Evolutionary conservation across 2,797 vertebrate species (phyloP), one percentile per base, ranked within the genome.

Genomic region (Amphiprion clarkii): DNA sequence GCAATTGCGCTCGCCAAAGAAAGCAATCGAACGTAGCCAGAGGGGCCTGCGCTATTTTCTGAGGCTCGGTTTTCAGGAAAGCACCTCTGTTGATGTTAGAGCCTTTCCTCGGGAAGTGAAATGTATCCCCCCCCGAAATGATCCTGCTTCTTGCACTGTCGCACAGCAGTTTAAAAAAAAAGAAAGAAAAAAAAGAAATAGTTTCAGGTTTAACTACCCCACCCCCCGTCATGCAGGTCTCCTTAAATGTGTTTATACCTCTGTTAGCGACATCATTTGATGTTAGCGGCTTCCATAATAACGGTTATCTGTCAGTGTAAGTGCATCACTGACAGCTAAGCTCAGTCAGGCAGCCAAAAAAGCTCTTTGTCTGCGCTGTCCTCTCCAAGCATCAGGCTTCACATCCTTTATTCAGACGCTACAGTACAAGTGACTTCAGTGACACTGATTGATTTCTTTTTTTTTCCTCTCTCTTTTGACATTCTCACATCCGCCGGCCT

Each of bases 271-370:
- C 75, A 63, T 80, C 78, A 44, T 67, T 79, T 69, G 67, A 55
- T 48, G 64, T 60, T 76, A 61, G 60, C 71, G 40, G 70, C 82
- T 52, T 77, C 74, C 29, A 46, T 82, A 72, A 78, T 77, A 70
- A 60, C 7, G 23, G 27, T 61, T 76, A 76, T 88, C 72, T 77
- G 78, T 88, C 84, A 82, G 85, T 14, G 63, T 62, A 51, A 88
- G 84, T 82, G 78, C 60, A 49, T 74, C 7, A 49, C 65, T 82
- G 83, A 89, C 80, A 78, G 86, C 77, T 63, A 3, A 56, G 84
- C 75, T 64, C 62, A 57, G 11, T 7, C 51, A 13, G 25, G 54
- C n/a, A 62, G 76, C 74, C 81, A 71, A 57, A 76, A 78, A 83
- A 69, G 59, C 71, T 79, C 72, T 80, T 71, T 79, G 82, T 67